Conservation (phyloP, 2,113 vertebrate genomes). For the Illadopsis cleaveri region DNA sequence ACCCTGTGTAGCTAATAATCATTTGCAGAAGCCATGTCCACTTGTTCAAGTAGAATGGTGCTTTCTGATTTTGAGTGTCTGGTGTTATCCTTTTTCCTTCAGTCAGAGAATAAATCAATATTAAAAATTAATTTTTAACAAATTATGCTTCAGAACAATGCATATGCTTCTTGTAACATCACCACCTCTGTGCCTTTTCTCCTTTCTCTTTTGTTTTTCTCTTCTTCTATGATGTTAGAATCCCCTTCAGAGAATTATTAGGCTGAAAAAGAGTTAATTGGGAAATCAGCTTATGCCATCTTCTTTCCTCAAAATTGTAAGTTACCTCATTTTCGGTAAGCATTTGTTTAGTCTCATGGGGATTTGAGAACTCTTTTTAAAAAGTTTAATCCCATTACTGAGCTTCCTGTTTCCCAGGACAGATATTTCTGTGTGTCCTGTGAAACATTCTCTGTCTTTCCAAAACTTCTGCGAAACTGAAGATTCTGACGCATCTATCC, state of each 20-base stretch:
- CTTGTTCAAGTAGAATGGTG: not conserved
- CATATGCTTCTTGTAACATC: not conserved
- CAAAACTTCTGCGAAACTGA: not conserved
- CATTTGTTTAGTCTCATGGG: not conserved
- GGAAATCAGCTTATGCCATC: not conserved
- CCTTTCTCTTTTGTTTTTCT: not conserved
- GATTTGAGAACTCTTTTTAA: not conserved
- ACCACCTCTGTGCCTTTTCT: not conserved
- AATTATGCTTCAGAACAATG: not conserved
- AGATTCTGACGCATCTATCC: not conserved
- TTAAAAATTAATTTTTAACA: not conserved
- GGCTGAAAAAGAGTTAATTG: not conserved
- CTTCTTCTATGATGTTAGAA: not conserved
- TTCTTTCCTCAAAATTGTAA: not conserved
- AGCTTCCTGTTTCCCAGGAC: not conserved
- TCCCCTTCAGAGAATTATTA: not conserved
- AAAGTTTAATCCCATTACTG: not conserved
- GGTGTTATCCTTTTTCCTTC: not conserved
- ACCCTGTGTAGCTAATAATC: not conserved
- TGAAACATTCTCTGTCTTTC: not conserved
- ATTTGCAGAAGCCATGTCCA: not conserved
- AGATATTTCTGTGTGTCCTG: not conserved
- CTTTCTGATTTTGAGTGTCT: not conserved
- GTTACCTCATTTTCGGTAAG: not conserved
- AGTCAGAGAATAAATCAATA: not conserved